phyloP scores from a whole-genome alignment of 2,797 vertebrate species.

The Epinephelus malabaricus region DNA sequence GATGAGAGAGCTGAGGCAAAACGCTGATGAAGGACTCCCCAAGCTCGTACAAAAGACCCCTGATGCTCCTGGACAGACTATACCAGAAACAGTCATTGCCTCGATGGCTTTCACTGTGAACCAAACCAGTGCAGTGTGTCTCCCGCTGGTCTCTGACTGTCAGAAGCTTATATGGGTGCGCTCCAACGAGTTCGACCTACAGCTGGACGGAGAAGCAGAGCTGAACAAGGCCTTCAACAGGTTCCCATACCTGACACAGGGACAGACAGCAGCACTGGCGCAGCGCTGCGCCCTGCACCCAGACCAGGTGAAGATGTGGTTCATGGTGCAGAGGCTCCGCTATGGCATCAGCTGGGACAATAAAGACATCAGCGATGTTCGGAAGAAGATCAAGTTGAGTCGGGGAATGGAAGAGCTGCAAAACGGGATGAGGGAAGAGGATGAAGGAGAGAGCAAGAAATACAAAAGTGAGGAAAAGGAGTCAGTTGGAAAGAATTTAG shows the following conservation, averaged over 20 bases:
- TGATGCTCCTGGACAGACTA: fast-evolving
- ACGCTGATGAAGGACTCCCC: not conserved
- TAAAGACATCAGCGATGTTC: slow-evolving; percentile 85
- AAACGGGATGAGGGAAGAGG: fast-evolving
- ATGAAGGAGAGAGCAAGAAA: not conserved
- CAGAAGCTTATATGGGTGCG: slow-evolving; percentile 88
- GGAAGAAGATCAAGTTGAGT: slow-evolving; percentile 50
- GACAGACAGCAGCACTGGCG: slow-evolving; percentile 84
- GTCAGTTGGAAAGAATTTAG: not conserved
- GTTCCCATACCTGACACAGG: slow-evolving; percentile 89
- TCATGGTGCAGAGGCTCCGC: slow-evolving; percentile 90
- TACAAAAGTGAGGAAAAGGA: not conserved
- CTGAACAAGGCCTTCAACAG: slow-evolving; percentile 87
- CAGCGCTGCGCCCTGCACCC: slow-evolving; percentile 85
- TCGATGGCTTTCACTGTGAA: slow-evolving; percentile 40
- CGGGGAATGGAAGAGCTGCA: not conserved
- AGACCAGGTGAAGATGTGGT: slow-evolving; percentile 90
- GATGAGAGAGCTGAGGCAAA: slow-evolving; percentile 30
- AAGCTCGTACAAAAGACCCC: not conserved
- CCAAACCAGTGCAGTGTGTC: slow-evolving; percentile 81
- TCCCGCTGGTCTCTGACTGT: slow-evolving; percentile 87
- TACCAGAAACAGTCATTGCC: not conserved
- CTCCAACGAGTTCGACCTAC: slow-evolving; percentile 72
- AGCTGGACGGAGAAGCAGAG: slow-evolving; percentile 80
- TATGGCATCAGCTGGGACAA: slow-evolving; percentile 92